Percentiles rank a stretch among this genome's conserved stretches.
These are phyloP conservation scores for Pteromalus puparum DNA, from an alignment of 1,140 invertebrate species.

Conservation along the genomic window DNA sequence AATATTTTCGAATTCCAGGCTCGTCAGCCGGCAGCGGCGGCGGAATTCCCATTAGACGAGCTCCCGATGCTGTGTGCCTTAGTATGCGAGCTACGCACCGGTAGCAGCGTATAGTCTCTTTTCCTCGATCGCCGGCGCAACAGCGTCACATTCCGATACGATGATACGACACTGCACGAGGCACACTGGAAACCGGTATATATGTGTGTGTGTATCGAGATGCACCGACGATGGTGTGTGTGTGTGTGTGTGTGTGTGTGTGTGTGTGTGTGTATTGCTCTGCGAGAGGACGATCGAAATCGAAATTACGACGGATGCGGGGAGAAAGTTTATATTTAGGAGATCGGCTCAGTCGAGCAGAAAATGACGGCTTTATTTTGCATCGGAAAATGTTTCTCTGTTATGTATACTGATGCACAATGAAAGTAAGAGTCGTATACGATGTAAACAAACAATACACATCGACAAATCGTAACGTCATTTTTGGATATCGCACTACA, in stretches of 20 bases:
- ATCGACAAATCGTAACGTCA: not conserved
- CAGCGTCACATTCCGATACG: conserved; percentile 43
- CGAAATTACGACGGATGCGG: conserved; percentile 1
- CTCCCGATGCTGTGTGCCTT: not conserved
- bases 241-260: too few relatives aligned
- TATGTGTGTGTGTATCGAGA: not conserved
- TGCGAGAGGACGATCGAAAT: conserved; percentile 20
- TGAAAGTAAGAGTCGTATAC: too few relatives aligned
- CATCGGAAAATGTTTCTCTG: not conserved
- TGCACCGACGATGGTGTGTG: not conserved
- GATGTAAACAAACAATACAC: not conserved
- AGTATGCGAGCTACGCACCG: conserved; percentile 17
- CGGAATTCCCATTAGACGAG: conserved; percentile 48
- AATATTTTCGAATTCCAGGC: conserved; percentile 48
- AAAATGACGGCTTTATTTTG: not conserved
- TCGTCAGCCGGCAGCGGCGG: conserved; percentile 8
- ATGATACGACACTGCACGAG: conserved; percentile 18
- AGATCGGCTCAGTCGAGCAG: not conserved
- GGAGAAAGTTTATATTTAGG: not conserved
- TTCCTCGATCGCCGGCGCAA: conserved; percentile 32
- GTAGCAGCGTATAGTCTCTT: conserved; percentile 11
- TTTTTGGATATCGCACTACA: not conserved
- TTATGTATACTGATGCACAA: too few relatives aligned
- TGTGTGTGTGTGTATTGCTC: not conserved
- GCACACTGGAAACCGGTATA: not conserved